These are phyloP conservation scores for Saiga tatarica DNA, from an alignment of 2,113 vertebrate genomes.

Conservation along the genomic window DNA sequence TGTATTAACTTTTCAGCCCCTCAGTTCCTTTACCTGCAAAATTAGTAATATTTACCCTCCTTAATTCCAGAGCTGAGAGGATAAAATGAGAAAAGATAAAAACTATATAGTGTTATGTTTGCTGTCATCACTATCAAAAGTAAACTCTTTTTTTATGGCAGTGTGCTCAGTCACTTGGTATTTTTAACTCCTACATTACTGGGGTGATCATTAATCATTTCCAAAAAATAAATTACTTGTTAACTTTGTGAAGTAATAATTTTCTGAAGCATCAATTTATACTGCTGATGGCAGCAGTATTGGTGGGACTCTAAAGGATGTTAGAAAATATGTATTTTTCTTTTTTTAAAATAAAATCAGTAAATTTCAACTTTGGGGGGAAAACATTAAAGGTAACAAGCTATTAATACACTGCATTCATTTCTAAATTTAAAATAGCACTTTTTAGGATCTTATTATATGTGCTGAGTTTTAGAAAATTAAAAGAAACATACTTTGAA, in stretches of 20 bases:
- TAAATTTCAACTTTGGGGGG: background rate
- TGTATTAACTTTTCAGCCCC: background rate
- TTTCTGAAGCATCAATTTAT: constrained; percentile 30
- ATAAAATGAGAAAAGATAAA: constrained; percentile 5
- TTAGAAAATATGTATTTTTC: background rate
- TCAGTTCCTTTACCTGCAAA: background rate
- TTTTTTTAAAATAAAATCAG: background rate
- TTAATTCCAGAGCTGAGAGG: background rate
- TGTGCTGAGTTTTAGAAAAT: constrained; percentile 33
- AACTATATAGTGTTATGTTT: background rate
- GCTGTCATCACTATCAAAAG: background rate
- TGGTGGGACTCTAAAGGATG: background rate
- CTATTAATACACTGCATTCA: background rate
- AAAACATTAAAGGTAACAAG: background rate
- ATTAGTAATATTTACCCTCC: background rate
- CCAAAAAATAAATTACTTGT: constrained; percentile 36
- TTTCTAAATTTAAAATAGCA: background rate
- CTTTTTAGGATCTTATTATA: background rate
- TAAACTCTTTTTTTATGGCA: background rate
- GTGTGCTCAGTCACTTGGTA: background rate
- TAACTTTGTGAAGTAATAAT: constrained; percentile 28
- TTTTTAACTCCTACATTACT: background rate
- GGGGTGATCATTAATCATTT: constrained; percentile 26
- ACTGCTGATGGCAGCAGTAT: background rate
- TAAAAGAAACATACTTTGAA: background rate